A percentile compares a stretch with the other conserved stretches of the same genome.
These are phyloP conservation scores for Hypocryptadius cinnamomeus DNA, from an alignment of 2,113 vertebrate species.

Conservation along the genomic window DNA sequence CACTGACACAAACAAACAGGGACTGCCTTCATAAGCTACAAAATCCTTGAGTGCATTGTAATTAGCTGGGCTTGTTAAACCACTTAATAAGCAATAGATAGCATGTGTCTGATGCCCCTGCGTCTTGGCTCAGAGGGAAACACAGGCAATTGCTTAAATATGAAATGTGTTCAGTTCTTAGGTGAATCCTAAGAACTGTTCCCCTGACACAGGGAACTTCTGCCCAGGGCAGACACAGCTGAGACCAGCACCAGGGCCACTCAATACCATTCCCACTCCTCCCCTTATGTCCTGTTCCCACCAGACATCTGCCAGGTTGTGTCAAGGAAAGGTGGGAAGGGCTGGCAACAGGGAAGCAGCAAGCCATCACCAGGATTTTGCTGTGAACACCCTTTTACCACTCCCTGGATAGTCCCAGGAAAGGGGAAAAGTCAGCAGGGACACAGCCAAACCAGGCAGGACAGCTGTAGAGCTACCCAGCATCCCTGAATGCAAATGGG, in stretches of 20 bases:
- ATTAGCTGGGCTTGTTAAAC: constrained; percentile 25
- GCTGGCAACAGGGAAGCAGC: not conserved
- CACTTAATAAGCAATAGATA: constrained; percentile 22
- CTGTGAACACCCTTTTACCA: not conserved
- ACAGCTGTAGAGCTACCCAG: not conserved
- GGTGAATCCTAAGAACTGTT: not conserved
- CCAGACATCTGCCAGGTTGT: not conserved
- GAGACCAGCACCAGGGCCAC: not conserved
- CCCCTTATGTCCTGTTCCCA: not conserved
- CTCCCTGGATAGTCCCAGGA: not conserved
- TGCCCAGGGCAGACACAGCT: not conserved
- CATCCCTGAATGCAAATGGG: not conserved
- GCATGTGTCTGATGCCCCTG: not conserved
- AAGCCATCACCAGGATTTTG: not conserved
- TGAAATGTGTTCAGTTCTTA: not conserved
- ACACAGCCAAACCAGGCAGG: not conserved
- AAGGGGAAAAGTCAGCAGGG: not conserved
- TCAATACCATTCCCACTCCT: not conserved
- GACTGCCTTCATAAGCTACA: not conserved
- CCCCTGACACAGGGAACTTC: not conserved
- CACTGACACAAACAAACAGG: constrained; percentile 42
- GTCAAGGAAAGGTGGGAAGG: not conserved
- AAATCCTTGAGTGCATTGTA: constrained; percentile 30
- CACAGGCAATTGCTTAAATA: not conserved
- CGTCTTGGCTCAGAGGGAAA: not conserved